These are phyloP conservation scores for Seriola quinqueradiata DNA, from an alignment of 2,113 vertebrate genomes.

Conservation along the genomic window DNA sequence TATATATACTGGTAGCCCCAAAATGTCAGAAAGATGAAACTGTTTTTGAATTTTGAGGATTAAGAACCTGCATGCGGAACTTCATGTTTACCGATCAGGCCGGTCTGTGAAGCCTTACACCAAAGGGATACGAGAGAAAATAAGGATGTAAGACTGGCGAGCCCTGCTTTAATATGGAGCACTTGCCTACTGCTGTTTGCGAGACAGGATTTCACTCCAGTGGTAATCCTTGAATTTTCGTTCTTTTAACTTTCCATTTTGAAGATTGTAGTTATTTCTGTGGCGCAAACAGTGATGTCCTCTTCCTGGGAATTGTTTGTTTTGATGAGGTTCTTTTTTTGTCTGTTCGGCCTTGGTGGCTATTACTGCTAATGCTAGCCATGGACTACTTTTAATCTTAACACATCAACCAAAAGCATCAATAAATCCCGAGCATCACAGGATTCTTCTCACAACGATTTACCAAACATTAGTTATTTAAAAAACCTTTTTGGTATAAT, in stretches of 20 bases:
- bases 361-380: slow-evolving; percentile 25
- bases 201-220: slow-evolving; percentile 38
- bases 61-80: slow-evolving; percentile 24
- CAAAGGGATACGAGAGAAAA: slow-evolving; percentile 45
- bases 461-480: background rate
- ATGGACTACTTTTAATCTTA: background rate
- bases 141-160: slow-evolving; percentile 40
- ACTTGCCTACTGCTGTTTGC: slow-evolving; percentile 39
- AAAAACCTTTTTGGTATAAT: background rate
- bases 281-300: slow-evolving; percentile 24
- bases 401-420: slow-evolving; percentile 18
- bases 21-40: slow-evolving; percentile 61
- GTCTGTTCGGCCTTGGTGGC: slow-evolving; percentile 26
- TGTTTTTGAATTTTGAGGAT: slow-evolving; percentile 42
- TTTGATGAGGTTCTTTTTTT: slow-evolving; percentile 25
- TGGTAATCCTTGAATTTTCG: slow-evolving; percentile 33
- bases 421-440: background rate
- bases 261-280: slow-evolving; percentile 39
- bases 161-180: slow-evolving; percentile 28
- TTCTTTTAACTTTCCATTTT: slow-evolving; percentile 34
- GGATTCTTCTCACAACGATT: background rate
- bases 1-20: slow-evolving; percentile 28
- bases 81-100: slow-evolving; percentile 48
- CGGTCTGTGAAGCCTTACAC: slow-evolving; percentile 24
- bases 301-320: slow-evolving; percentile 14